A percentile compares a stretch with the other conserved stretches of the same genome.
phyloP scores from a whole-genome alignment of 2,797 vertebrate species.

The Urosaurus nigricauda region DNA sequence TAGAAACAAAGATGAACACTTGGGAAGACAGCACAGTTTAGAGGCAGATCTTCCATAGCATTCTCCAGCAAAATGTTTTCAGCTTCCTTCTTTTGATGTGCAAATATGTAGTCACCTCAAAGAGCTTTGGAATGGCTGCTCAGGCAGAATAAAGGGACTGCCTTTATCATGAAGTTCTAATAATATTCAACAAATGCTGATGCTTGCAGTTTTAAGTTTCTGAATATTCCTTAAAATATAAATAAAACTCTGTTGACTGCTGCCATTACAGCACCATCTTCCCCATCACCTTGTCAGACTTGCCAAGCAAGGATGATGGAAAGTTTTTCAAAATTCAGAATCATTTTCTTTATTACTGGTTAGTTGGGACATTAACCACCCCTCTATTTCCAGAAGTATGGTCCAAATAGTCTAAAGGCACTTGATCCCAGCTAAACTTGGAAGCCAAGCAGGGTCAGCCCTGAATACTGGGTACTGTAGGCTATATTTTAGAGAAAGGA shows the following conservation, averaged over 20 bases:
- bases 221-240: neutral
- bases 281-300: neutral
- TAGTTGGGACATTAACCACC: neutral
- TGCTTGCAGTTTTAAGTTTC: slow-evolving; percentile 58
- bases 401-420: too few species aligned
- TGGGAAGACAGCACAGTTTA: slow-evolving; percentile 50
- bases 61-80: slow-evolving; percentile 50
- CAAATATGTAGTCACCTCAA: slow-evolving; percentile 65
- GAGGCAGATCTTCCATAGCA: neutral
- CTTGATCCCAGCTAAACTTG: too few species aligned
- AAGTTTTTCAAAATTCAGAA: neutral
- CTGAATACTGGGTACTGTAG: too few species aligned
- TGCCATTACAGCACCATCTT: neutral
- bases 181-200: slow-evolving; percentile 49
- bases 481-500: too few species aligned
- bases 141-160: slow-evolving; percentile 59
- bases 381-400: too few species aligned
- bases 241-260: fast-evolving
- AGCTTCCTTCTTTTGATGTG: slow-evolving; percentile 69
- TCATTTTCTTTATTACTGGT: neutral
- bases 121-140: slow-evolving; percentile 47
- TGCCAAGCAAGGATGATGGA: neutral
- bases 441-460: too few species aligned
- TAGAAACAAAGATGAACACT: neutral
- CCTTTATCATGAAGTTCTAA: slow-evolving; percentile 44